phyloP scores from a whole-genome alignment of 2,113 vertebrate genomes.

The Oxygymnocypris stewartii region DNA sequence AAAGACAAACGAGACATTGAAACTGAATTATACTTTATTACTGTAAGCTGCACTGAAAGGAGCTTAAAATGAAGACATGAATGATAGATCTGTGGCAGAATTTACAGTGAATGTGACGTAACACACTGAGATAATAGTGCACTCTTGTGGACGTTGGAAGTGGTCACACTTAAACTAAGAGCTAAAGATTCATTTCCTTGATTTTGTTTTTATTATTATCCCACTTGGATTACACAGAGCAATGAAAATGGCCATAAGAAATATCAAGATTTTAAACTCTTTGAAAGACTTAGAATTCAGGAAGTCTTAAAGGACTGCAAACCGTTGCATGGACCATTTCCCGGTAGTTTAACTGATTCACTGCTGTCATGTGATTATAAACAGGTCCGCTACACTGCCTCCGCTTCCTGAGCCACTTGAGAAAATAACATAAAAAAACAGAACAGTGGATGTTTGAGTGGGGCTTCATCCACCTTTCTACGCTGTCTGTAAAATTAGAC shows the following conservation, averaged over 20 bases:
- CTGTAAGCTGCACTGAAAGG: neutral
- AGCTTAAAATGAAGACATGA: neutral
- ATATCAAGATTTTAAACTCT: neutral
- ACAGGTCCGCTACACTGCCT: neutral
- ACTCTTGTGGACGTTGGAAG: conserved; percentile 25
- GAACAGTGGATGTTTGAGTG: neutral
- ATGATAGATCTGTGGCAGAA: neutral
- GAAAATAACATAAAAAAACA: no score
- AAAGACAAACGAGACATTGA: neutral
- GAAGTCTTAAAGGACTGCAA: neutral
- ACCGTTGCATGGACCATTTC: neutral
- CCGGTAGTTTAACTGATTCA: neutral
- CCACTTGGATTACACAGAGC: neutral
- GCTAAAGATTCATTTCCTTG: neutral
- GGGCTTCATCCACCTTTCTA: neutral
- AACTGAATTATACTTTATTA: neutral
- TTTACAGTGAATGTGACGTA: no score
- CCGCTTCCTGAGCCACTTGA: neutral
- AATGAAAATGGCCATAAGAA: neutral
- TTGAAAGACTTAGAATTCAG: neutral
- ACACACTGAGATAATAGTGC: conserved; percentile 31
- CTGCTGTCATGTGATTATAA: neutral
- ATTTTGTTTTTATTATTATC: neutral
- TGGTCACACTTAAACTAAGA: neutral
- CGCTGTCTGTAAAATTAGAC: neutral